Evolutionary conservation across 2,797 vertebrate species (phyloP).

Genomic region (Acanthurus tractus): DNA sequence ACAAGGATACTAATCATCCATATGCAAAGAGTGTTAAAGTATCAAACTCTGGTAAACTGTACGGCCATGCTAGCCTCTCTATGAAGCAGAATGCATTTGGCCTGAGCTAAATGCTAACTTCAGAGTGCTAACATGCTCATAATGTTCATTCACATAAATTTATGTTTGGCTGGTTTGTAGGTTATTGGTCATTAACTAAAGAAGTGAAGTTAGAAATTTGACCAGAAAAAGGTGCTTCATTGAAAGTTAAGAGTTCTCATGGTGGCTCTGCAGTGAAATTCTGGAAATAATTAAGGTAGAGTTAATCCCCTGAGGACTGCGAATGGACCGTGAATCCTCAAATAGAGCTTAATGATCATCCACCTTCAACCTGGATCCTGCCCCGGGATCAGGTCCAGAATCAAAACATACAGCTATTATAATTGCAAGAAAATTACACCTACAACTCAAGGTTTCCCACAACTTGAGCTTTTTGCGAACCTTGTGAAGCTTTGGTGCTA

Average conservation of each 20-base stretch:
- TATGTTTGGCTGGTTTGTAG: neutral
- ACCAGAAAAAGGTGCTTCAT: neutral
- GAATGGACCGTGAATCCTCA: neutral
- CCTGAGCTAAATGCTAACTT: neutral
- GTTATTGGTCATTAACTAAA: neutral
- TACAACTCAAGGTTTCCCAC: neutral
- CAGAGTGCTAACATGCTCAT: neutral
- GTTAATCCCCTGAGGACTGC: neutral
- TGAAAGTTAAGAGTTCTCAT: neutral
- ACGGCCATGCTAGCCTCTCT: neutral
- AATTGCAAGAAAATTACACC: neutral
- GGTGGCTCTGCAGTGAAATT: neutral
- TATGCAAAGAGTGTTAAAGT: neutral
- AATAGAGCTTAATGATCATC: no score
- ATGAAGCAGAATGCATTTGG: neutral
- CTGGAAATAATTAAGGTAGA: neutral
- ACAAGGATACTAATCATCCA: no score
- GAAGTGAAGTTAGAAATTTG: no score
- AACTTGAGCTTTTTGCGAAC: conserved; percentile 3
- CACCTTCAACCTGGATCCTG: no score
- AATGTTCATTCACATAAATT: neutral
- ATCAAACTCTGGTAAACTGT: no score
- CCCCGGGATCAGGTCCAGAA: neutral
- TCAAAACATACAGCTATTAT: neutral
- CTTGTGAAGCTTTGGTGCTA: neutral